Evolutionary conservation across 2,797 vertebrate species (phyloP).

Genomic region (Platalea minor): DNA sequence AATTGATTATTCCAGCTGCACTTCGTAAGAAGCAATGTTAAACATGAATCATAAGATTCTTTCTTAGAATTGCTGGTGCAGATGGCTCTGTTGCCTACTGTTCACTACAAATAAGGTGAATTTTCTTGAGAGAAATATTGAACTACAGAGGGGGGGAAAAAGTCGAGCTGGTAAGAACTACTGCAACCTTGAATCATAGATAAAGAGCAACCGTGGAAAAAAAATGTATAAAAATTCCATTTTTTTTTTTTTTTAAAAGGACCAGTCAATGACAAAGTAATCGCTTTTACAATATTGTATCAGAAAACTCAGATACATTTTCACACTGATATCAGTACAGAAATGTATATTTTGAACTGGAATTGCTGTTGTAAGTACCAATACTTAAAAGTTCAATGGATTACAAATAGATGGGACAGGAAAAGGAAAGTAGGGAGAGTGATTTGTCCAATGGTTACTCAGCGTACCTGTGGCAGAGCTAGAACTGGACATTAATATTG

Average conservation of each 20-base stretch:
- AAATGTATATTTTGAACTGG: not conserved
- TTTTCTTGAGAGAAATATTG: not conserved
- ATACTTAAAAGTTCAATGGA: not conserved
- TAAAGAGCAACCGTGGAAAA: not conserved
- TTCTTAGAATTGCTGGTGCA: not conserved
- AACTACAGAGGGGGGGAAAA: not conserved
- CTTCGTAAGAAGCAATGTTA: not conserved
- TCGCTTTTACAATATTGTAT: not conserved
- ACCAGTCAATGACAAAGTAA: not conserved
- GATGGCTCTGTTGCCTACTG: not conserved
- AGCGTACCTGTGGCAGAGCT: not conserved
- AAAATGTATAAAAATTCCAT: not conserved
- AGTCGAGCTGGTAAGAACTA: not conserved
- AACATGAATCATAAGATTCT: not conserved
- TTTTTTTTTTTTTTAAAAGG: not conserved
- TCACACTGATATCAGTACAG: not conserved
- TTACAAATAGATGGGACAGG: not conserved
- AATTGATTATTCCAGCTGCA: not conserved
- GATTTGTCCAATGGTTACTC: not conserved
- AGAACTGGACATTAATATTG: not conserved
- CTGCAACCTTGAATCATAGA: not conserved
- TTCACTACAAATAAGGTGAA: not conserved
- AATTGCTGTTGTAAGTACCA: not conserved
- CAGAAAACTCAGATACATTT: not conserved
- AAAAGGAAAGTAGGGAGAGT: not conserved